Conservation (phyloP, 1,140 invertebrate species). For the Ceratina australensis region DNA sequence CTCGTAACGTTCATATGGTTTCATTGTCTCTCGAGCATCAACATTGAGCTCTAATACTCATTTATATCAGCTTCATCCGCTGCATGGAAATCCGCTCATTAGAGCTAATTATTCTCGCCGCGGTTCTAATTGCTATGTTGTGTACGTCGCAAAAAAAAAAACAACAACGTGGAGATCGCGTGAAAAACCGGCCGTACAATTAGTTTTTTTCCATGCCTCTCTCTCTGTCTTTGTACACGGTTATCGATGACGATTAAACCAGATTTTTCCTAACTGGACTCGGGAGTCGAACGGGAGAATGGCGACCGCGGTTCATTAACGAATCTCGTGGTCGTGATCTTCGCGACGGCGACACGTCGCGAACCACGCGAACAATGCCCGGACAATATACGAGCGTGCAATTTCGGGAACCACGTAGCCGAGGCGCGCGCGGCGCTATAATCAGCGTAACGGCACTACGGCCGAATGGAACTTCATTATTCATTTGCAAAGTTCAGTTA, state of each 20-base stretch:
- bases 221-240: too few relatives aligned
- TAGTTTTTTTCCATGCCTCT: too few relatives aligned
- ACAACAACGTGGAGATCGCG: constrained; percentile 1
- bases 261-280: constrained; percentile 4
- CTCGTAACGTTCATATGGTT: not conserved
- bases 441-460: constrained; percentile 32
- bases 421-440: constrained; percentile 18
- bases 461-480: constrained; percentile 78
- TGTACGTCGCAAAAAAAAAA: not conserved
- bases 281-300: constrained; percentile 3
- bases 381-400: constrained; percentile 33
- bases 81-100: constrained; percentile 39
- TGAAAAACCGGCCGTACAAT: constrained; percentile 16
- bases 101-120: constrained; percentile 28
- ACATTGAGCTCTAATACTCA: not conserved
- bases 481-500: constrained; percentile 78
- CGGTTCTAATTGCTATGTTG: constrained; percentile 23
- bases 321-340: constrained; percentile 17
- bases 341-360: not conserved
- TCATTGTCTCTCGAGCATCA: constrained; percentile 4
- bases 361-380: constrained; percentile 27
- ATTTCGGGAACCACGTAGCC: constrained; percentile 31
- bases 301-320: constrained; percentile 38
- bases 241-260: too few relatives aligned
- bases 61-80: not conserved